Evolutionary conservation across 1,140 invertebrate genomes (phyloP), one percentile per base, ranked within the genome.

Genomic region (Ceratina australensis): DNA sequence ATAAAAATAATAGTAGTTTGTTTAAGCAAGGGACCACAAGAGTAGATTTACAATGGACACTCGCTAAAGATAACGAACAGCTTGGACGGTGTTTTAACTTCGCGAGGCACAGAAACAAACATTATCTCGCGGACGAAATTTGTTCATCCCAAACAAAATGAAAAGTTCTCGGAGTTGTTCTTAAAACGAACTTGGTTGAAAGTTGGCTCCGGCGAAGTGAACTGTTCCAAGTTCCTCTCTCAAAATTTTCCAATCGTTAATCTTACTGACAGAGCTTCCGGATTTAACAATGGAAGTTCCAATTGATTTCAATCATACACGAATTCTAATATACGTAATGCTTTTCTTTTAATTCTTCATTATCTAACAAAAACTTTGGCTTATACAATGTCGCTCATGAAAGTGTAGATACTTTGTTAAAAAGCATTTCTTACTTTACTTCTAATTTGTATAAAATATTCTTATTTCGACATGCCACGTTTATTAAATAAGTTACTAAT

Each of bases 121-220:
- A 18, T 50, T 66, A 66, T 52, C 16, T 52, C 65, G 47, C 33
- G 8, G 47, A 49, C 65, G 49, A 67, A 67, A 67, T 67, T 67
- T 26, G 64, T 26, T 66, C 33, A 20, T 4, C 24, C 1, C 47
- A 24, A 26, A 49, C 18, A 15, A 50, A 67, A 49, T 50, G 18
- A 5, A 18, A 66, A 67, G 65, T 67, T 67, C n/a, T 50, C 22
- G 26, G 50, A 50, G 5, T 42, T 42, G 33, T 0, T 42, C 33
- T 42, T 10, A 10, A 42, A 42, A 42, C 8, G 3, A 65, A 65
- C 63, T 65, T 24, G 0, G 16, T 2, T 15, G 20, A 49, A 65
- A 49, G 20, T 65, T 49, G 3, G 42, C 5, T 16, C 1, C 7
- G 24, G 47, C 33, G 28, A 64, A 20, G 47, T 49, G 63, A 16